Evolutionary conservation across 2,113 vertebrate species (phyloP).

Genomic region (Actenoides lindsayi): DNA sequence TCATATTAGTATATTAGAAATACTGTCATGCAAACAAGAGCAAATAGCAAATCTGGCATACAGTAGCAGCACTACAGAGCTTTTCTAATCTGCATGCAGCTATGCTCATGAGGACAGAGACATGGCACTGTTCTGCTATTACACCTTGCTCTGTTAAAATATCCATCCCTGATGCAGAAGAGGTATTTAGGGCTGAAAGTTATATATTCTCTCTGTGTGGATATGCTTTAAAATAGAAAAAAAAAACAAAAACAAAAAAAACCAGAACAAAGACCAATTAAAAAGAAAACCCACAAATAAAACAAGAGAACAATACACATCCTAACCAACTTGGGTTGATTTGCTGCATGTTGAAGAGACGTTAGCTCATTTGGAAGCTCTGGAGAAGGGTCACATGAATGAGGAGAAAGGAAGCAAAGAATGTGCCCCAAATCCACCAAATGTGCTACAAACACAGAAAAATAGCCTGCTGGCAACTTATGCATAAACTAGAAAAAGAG

Average conservation of each 20-base stretch:
- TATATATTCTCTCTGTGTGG: constrained; percentile 38
- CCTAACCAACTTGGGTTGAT: constrained; percentile 5
- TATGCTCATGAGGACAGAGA: constrained; percentile 60
- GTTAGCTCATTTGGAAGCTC: constrained; percentile 39
- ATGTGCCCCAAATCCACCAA: constrained; percentile 22
- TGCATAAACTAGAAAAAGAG: constrained; percentile 20
- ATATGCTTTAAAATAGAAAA: background rate
- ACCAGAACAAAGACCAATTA: constrained; percentile 34
- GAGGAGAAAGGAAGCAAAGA: constrained; percentile 26
- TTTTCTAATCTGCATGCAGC: constrained; percentile 78
- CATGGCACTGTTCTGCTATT: constrained; percentile 46
- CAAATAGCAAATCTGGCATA: constrained; percentile 76
- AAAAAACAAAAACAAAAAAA: background rate
- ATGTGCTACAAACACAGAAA: constrained; percentile 20
- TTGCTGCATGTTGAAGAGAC: background rate
- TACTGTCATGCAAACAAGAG: constrained; percentile 80
- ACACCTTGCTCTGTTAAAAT: constrained; percentile 22
- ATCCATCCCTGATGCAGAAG: constrained; percentile 53
- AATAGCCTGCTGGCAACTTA: constrained; percentile 7
- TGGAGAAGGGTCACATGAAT: constrained; percentile 23
- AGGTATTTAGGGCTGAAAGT: constrained; percentile 36
- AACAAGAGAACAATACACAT: constrained; percentile 41
- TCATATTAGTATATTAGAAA: constrained; percentile 80
- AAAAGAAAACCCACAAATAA: background rate
- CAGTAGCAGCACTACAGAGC: constrained; percentile 72